Conservation (phyloP, 1,140 invertebrate species). For the Cheumatopsyche charites region DNA sequence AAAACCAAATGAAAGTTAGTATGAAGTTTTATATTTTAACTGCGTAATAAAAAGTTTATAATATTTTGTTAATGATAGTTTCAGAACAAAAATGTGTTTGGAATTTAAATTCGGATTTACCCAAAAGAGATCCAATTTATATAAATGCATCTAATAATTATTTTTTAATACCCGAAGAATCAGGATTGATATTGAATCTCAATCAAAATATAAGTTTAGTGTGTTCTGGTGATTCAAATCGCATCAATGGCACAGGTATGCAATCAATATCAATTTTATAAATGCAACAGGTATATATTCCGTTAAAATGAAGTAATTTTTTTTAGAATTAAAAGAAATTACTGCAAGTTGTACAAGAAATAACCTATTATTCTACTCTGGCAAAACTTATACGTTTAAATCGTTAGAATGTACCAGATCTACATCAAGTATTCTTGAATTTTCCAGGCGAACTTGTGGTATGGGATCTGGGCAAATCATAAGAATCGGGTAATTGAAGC, state of each 20-base stretch:
- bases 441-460: conserved; percentile 33
- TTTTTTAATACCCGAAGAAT: conserved; percentile 30
- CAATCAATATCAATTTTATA: neutral
- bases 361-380: conserved; percentile 36
- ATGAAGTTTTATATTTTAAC: too few relatives aligned
- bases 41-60: too few relatives aligned
- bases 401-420: conserved; percentile 33
- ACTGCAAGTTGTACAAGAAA: conserved; percentile 29
- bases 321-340: conserved; percentile 33
- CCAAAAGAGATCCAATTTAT: conserved; percentile 40
- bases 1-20: too few relatives aligned
- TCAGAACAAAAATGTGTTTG: conserved; percentile 38
- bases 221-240: conserved; percentile 41
- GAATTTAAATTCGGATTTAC: conserved; percentile 43
- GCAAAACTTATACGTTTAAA: conserved; percentile 14
- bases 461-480: conserved; percentile 33
- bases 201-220: conserved; percentile 35
- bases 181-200: conserved; percentile 1
- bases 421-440: conserved; percentile 27
- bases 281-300: too few relatives aligned
- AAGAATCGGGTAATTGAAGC: conserved; percentile 32
- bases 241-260: conserved; percentile 38
- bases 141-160: neutral
- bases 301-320: neutral
- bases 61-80: neutral